Percentiles rank a stretch among this genome's conserved stretches.
These are phyloP conservation scores for Brachystomella parvula DNA, from an alignment of 1,140 invertebrate species.

Conservation along the genomic window DNA sequence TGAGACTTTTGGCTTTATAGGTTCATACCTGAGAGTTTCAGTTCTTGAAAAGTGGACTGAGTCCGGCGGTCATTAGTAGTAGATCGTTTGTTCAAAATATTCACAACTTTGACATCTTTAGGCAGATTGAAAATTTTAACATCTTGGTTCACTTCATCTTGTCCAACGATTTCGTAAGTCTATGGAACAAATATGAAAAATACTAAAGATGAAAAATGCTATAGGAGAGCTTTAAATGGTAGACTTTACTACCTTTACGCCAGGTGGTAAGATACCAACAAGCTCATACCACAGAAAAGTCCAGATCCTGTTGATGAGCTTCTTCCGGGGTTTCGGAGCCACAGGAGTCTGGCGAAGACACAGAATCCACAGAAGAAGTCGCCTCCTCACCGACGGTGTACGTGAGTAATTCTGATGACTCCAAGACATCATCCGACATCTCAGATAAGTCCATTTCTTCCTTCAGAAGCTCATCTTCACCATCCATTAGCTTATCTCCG, in stretches of 20 bases:
- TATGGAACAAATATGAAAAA: background rate
- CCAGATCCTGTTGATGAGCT: too few relatives aligned
- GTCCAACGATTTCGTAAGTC: slow-evolving; percentile 26
- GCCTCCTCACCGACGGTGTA: background rate
- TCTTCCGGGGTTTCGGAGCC: slow-evolving; percentile 24
- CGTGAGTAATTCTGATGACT: background rate
- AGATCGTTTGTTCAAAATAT: background rate
- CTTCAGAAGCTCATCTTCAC: background rate
- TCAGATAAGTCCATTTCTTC: background rate
- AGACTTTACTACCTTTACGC: slow-evolving; percentile 20
- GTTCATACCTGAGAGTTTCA: slow-evolving; percentile 23
- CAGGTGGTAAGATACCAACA: slow-evolving; percentile 28
- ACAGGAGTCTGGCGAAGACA: slow-evolving; percentile 13
- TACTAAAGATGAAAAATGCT: too few relatives aligned
- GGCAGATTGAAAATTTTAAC: background rate
- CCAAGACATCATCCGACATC: background rate
- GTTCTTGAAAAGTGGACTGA: slow-evolving; percentile 24
- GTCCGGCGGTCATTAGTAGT: background rate
- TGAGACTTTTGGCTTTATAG: too few relatives aligned
- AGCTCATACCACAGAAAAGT: slow-evolving; percentile 32
- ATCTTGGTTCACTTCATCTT: slow-evolving; percentile 11
- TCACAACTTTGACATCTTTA: background rate
- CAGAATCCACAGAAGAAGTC: background rate
- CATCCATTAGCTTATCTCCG: background rate
- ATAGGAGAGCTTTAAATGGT: too few relatives aligned